A percentile compares a stretch with the other conserved stretches of the same genome.
Conservation (phyloP, 2,797 vertebrate genomes). For the Microctenopoma lineatum region DNA sequence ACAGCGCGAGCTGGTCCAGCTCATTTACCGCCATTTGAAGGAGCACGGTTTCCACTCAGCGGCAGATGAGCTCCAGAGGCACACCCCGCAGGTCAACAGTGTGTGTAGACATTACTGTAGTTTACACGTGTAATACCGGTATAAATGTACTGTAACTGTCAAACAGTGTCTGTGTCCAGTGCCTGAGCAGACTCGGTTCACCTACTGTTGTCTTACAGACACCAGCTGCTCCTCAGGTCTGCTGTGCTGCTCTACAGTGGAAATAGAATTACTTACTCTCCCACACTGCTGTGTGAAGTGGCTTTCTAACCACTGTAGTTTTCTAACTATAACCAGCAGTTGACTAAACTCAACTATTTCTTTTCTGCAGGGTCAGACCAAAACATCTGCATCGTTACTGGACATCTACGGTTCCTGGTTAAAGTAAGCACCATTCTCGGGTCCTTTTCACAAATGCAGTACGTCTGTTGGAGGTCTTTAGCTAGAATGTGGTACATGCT, state of each 20-base stretch:
- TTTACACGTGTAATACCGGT: no score
- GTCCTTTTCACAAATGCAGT: background rate
- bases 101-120: background rate
- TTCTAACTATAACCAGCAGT: no score
- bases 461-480: background rate
- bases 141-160: no score
- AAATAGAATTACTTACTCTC: no score
- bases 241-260: no score
- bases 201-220: no score
- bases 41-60: conserved; percentile 81
- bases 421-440: conserved; percentile 62
- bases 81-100: conserved; percentile 76
- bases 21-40: conserved; percentile 81
- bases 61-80: conserved; percentile 78
- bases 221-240: no score
- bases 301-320: no score
- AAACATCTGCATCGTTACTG: conserved; percentile 51
- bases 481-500: background rate
- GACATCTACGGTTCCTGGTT: conserved; percentile 80
- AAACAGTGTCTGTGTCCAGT: no score
- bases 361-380: conserved; percentile 41
- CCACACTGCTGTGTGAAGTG: no score
- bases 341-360: background rate
- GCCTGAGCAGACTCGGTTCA: no score
- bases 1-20: conserved; percentile 62